These are phyloP conservation scores for Copidosoma aretas DNA, from an alignment of 2,888 invertebrate species.

Conservation along the genomic window DNA sequence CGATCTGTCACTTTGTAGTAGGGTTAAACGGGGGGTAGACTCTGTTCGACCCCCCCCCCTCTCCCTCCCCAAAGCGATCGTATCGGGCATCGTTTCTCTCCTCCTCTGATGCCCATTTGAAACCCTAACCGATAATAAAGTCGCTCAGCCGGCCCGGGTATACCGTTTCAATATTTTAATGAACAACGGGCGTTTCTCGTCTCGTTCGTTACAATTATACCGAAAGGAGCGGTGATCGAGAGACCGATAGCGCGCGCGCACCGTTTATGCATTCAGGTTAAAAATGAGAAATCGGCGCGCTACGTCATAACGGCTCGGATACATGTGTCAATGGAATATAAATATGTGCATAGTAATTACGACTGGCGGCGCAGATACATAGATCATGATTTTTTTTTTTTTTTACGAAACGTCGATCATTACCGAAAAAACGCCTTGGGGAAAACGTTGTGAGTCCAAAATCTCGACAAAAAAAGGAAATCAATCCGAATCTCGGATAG, in stretches of 20 bases:
- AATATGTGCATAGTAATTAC: constrained; percentile 12
- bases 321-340: not conserved
- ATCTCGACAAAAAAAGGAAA: not conserved
- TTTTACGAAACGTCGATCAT: constrained; percentile 15
- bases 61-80: not conserved
- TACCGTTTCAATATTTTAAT: not conserved
- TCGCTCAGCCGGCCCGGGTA: no score
- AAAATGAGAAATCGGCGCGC: constrained; percentile 7
- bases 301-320: not conserved
- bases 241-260: not conserved
- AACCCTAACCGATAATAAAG: not conserved
- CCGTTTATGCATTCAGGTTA: not conserved
- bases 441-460: not conserved
- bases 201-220: not conserved
- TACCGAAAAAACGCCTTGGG: constrained; percentile 1
- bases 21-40: not conserved
- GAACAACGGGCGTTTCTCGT: not conserved
- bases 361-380: constrained; percentile 9
- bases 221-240: not conserved
- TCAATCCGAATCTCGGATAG: not conserved
- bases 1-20: constrained; percentile 21
- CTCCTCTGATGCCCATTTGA: not conserved
- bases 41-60: not conserved
- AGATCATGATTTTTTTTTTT: not conserved
- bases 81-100: not conserved